Base-by-base conservation (phyloP, 2,113 vertebrate genomes). In the Hippocampus comes region DNA sequence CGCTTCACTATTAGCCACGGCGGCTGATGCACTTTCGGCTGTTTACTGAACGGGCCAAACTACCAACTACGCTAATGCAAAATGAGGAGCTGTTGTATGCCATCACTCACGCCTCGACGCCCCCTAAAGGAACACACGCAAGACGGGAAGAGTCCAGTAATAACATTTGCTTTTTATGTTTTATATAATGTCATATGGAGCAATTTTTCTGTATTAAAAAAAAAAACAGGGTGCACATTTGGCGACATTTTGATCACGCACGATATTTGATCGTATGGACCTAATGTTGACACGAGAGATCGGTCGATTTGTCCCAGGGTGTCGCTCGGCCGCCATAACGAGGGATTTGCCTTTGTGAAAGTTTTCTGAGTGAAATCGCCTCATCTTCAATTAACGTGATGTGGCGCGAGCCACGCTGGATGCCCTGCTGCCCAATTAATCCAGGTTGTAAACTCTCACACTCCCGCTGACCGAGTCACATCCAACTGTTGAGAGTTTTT, bases 381-480 rank as follows among this genome's bases (percentile, higher is more conserved):
- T 94, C 91, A 93, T 89, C 91, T 91, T 38, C 34, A 38, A 38
- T 38, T 96, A 96, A 96, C 95, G 93, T 94, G 93, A 90, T 91
- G 92, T 91, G 88, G 92, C 92, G 87, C 91, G 88, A 84, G 92
- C 92, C 91, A 91, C 90, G 88, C 89, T 92, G 75, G 91, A 93
- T 92, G 91, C 93, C 91, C 93, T 93, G 92, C 91, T 93, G 91
- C 94, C 34, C 95, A 96, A 97, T 97, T 97, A 97, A 93, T 94
- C 91, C 92, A 94, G 94, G 91, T 95, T 95, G 92, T 94, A 93
- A 38, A 91, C 92, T 93, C 93, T 90, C 90, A 93, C 93, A 91
- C 94, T 95, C 95, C 96, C 95, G 95, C 95, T 95, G 95, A 93
- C 94, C 94, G 93, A 95, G 95, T 95, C 92, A 93, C 91, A 95